Evolutionary conservation across 2,888 invertebrate species (phyloP).

Genomic region (Polietes domitor): DNA sequence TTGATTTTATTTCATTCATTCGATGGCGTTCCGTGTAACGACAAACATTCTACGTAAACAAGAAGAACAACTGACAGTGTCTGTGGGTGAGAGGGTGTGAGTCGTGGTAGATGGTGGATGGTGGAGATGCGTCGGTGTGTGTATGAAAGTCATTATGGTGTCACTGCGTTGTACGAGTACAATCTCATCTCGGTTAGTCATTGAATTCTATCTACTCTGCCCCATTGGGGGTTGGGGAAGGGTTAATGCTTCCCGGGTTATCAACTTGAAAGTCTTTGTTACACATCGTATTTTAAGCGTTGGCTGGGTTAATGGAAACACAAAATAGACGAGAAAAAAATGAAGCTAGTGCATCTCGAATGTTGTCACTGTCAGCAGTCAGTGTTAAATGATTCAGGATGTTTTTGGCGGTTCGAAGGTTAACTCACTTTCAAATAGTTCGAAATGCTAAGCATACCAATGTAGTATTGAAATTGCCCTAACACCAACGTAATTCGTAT

Average conservation of each 20-base stretch:
- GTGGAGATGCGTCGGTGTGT: slow-evolving; percentile 22
- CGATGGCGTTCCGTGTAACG: neutral
- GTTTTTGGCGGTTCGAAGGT: neutral
- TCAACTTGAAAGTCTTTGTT: slow-evolving; percentile 23
- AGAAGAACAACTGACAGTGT: neutral
- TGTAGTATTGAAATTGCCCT: too few species aligned
- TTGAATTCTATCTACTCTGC: neutral
- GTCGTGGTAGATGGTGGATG: too few species aligned
- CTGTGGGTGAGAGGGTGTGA: neutral
- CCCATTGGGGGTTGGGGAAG: slow-evolving; percentile 22
- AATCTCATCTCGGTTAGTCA: slow-evolving; percentile 23
- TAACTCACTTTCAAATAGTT: neutral
- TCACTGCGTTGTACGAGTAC: neutral
- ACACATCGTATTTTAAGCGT: slow-evolving; percentile 12
- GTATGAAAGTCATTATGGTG: neutral
- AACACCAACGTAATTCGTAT: too few species aligned
- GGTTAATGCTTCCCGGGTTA: slow-evolving; percentile 24
- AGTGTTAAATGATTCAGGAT: neutral
- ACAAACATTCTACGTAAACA: slow-evolving; percentile 1
- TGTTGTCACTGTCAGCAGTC: neutral
- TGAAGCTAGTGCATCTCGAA: neutral
- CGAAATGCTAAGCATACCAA: too few species aligned
- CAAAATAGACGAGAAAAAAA: neutral
- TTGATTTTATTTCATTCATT: slow-evolving; percentile 18
- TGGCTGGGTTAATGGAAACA: slow-evolving; percentile 21